phyloP scores from a whole-genome alignment of 2,888 invertebrate genomes.

The Cenopis cana region DNA sequence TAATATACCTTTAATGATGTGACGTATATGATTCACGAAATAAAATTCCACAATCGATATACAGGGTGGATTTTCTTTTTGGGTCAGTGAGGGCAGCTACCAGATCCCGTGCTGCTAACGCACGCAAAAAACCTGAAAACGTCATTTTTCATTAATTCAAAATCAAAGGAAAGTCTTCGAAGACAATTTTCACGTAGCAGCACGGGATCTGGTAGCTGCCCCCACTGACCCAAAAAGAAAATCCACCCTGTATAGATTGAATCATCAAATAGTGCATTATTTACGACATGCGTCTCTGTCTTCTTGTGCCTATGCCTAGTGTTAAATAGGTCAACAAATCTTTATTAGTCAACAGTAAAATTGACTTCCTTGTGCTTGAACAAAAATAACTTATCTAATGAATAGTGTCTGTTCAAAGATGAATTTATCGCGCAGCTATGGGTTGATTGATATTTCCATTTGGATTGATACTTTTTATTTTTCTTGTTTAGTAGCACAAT shows the following conservation, averaged over 20 bases:
- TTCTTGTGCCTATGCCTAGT: neutral
- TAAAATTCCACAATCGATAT: neutral
- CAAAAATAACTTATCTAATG: neutral
- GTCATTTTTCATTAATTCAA: too few relatives aligned
- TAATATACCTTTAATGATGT: constrained; percentile 2
- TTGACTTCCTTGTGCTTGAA: constrained; percentile 2
- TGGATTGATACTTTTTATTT: neutral
- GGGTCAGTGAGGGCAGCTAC: too few relatives aligned
- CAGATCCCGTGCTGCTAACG: too few relatives aligned
- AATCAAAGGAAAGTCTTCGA: too few relatives aligned
- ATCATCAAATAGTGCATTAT: constrained; percentile 2
- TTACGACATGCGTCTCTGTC: neutral
- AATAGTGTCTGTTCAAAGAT: neutral
- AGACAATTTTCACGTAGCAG: too few relatives aligned
- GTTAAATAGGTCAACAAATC: constrained; percentile 12
- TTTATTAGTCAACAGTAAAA: constrained; percentile 4
- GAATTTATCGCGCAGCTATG: neutral
- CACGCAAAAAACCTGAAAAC: too few relatives aligned
- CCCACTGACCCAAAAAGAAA: too few relatives aligned
- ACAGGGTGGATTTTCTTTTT: too few relatives aligned
- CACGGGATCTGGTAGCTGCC: too few relatives aligned
- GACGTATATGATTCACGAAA: neutral
- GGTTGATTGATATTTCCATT: neutral
- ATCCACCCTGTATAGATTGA: too few relatives aligned
- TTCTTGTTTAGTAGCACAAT: neutral